Evolutionary conservation across 2,797 vertebrate genomes (phyloP), one percentile per base, ranked within the genome.

Genomic region (Silurus lanzhouensis): DNA sequence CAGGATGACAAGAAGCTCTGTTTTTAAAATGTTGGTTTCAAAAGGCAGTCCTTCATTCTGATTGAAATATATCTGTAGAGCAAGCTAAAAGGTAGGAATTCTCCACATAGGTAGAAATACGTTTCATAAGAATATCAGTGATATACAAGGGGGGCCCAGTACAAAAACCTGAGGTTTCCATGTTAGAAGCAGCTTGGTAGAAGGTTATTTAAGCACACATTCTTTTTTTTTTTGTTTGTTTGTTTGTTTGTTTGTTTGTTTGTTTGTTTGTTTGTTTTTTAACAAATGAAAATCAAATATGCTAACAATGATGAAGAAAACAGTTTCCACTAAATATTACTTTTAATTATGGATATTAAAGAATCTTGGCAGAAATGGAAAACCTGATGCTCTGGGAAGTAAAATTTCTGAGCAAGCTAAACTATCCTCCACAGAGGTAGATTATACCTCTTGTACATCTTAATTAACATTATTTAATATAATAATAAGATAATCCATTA

Each of bases 21-120:
- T 64, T 60, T 79, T 79, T 80, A 80, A 80, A 77, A 80, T 80
- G 60, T 80, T 80, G 60, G 77, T 48, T 80, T 80, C 60, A 80
- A 80, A 80, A 80, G 60, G 44, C 38, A 80, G 44, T 64, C 60
- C 60, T 64, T 80, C 60, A 48, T 80, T 22, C 77, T 48, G 77
- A 80, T 48, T 64, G 46, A 80, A 64, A 64, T 64, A 80, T 63
- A 64, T 80, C 38, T 64, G 60, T 64, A 48, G 77, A 48, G 44
- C 38, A 80, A 48, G 22, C 77, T 46, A 80, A 64, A 80, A 80
- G 14, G 20, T 19, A 79, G 20, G 31, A 31, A 78, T 61, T 31
- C 76, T 78, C 76, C 13, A 63, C 38, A 78, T 27, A 61, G 20
- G 3, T 64, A 80, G 77, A 80, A 38, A 7, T 17, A 31, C 17